phyloP scores from a whole-genome alignment of 2,888 invertebrate species.

The Phaedon cochleariae region DNA sequence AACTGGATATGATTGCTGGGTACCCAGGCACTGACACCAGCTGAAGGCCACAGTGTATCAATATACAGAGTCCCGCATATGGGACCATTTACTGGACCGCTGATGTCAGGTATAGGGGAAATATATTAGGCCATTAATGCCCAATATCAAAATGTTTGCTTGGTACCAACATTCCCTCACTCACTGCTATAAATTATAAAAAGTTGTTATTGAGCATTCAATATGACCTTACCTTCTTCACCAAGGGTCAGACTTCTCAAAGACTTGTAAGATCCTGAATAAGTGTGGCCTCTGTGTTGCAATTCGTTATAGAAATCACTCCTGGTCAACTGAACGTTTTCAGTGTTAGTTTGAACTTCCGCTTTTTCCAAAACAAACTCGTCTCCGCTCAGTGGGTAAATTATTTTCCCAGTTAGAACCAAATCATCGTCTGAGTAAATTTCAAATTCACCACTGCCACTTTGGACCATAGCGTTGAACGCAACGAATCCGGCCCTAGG shows the following conservation, averaged over 20 bases:
- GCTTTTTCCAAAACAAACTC: conserved; percentile 66
- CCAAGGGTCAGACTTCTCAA: conserved; percentile 52
- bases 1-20: no score
- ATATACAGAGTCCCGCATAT: no score
- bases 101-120: no score
- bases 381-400: conserved; percentile 67
- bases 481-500: conserved; percentile 59
- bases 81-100: no score
- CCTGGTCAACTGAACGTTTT: conserved; percentile 65
- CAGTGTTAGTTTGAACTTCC: conserved; percentile 58
- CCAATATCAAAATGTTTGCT: no score
- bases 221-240: conserved; percentile 54
- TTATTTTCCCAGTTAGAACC: conserved; percentile 76
- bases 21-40: no score
- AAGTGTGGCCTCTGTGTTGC: conserved; percentile 73
- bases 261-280: conserved; percentile 52
- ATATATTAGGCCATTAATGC: no score
- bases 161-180: no score
- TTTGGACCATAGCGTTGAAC: conserved; percentile 58
- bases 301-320: conserved; percentile 78
- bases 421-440: conserved; percentile 67
- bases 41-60: no score
- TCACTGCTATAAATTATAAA: no score
- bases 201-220: not conserved
- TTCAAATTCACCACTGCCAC: conserved; percentile 60